Conservation (phyloP, 2,113 vertebrate genomes). For the Zapus hudsonius region DNA sequence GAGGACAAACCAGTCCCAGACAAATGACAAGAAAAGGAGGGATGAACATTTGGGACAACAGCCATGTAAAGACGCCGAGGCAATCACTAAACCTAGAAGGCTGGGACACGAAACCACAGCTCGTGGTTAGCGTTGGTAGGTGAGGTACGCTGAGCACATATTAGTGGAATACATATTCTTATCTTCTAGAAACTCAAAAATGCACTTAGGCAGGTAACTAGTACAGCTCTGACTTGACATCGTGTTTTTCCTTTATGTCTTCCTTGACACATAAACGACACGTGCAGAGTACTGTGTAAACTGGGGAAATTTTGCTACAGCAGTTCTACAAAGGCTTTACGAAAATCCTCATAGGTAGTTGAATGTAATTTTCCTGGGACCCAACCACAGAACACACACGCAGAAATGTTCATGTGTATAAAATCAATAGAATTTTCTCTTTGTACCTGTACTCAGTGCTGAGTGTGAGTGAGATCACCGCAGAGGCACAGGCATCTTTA, state of each 20-base stretch:
- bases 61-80: neutral
- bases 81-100: neutral
- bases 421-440: neutral
- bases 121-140: neutral
- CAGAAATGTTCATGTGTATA: neutral
- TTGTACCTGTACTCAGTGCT: neutral
- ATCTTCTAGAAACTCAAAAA: neutral
- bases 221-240: neutral
- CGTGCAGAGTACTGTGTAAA: neutral
- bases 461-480: neutral
- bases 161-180: neutral
- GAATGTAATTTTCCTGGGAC: neutral
- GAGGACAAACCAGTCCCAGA: neutral
- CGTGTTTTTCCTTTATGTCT: neutral
- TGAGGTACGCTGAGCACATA: neutral
- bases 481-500: neutral
- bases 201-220: neutral
- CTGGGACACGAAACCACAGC: neutral
- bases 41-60: neutral
- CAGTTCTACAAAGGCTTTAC: neutral
- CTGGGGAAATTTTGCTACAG: neutral
- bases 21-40: neutral
- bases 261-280: neutral
- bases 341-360: neutral
- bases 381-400: constrained; percentile 4